Percentiles rank a stretch among this genome's conserved stretches.
Evolutionary conservation across 1,140 invertebrate genomes (phyloP).

Genomic region (Drosophila baimaii): DNA sequence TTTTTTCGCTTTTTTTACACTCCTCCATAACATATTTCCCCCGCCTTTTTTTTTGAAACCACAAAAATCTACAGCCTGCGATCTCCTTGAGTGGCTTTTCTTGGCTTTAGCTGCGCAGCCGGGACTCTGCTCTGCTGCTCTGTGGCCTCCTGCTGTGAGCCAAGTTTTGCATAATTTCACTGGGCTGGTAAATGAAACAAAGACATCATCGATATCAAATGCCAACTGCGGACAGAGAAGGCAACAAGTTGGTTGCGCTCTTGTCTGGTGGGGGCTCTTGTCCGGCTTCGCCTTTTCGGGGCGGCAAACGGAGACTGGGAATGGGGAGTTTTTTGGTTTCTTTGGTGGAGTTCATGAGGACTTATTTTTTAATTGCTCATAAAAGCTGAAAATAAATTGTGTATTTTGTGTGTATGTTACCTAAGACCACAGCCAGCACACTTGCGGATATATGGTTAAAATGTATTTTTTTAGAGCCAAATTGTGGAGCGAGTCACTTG

Average conservation of each 20-base stretch:
- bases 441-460: constrained; percentile 9
- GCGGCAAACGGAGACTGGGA: background rate
- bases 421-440: constrained; percentile 27
- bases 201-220: constrained; percentile 82
- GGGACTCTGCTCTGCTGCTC: constrained; percentile 14
- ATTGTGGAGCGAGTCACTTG: constrained; percentile 17
- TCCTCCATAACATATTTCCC: constrained; percentile 18
- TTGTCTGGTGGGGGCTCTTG: constrained; percentile 51
- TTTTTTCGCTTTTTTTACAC: constrained; percentile 2
- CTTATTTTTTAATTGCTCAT: constrained; percentile 43
- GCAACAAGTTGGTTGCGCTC: constrained; percentile 49
- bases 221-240: constrained; percentile 42
- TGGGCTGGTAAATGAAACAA: constrained; percentile 72
- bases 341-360: constrained; percentile 19
- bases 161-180: constrained; percentile 56
- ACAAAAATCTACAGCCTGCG: constrained; percentile 52
- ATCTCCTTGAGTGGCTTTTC: constrained; percentile 35
- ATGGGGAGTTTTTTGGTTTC: background rate
- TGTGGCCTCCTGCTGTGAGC: constrained; percentile 46
- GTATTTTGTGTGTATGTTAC: constrained; percentile 21
- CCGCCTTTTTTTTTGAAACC: constrained; percentile 35
- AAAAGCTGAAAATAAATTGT: constrained; percentile 33
- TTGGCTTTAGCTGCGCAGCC: constrained; percentile 21
- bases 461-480: constrained; percentile 24
- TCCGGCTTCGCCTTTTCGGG: constrained; percentile 58